Conservation (phyloP, 1,140 invertebrate genomes). For the Habropoda laboriosa region DNA sequence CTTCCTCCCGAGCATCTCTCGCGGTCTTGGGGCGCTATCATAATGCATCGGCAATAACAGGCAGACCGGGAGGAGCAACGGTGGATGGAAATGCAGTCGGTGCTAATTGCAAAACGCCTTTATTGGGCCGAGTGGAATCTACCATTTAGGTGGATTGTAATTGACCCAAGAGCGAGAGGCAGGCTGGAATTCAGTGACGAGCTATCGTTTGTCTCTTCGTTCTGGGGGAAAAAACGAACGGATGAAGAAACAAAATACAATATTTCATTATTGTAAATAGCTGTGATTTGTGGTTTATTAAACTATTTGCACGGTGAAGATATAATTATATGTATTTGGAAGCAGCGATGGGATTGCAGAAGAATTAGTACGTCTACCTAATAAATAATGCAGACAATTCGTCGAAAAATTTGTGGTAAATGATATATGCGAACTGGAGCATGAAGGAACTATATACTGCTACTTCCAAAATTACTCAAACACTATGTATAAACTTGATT, state of each 20-base stretch:
- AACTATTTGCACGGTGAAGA: neutral
- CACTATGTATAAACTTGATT: no score
- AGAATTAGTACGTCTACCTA: neutral
- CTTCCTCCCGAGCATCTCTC: neutral
- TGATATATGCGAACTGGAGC: neutral
- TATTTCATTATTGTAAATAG: conserved; percentile 22
- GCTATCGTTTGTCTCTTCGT: conserved; percentile 27
- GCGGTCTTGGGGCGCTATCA: conserved; percentile 21
- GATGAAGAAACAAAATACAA: neutral
- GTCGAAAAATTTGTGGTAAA: neutral
- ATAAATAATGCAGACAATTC: conserved; percentile 17
- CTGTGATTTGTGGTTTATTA: neutral
- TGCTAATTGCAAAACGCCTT: conserved; percentile 48
- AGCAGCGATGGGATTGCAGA: neutral
- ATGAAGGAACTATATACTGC: neutral
- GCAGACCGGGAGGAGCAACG: conserved; percentile 22
- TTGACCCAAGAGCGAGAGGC: conserved; percentile 1
- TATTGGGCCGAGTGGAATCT: conserved; percentile 42
- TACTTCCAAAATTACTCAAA: no score
- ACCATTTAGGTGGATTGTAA: conserved; percentile 40
- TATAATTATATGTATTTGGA: no score
- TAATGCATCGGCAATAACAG: conserved; percentile 46
- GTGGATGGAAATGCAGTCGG: conserved; percentile 35
- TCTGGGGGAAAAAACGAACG: neutral
- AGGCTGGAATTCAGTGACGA: conserved; percentile 35